A percentile compares a stretch with the other conserved stretches of the same genome.
These are phyloP conservation scores for Harmothoe impar DNA, from an alignment of 2,888 invertebrate genomes.

Conservation along the genomic window DNA sequence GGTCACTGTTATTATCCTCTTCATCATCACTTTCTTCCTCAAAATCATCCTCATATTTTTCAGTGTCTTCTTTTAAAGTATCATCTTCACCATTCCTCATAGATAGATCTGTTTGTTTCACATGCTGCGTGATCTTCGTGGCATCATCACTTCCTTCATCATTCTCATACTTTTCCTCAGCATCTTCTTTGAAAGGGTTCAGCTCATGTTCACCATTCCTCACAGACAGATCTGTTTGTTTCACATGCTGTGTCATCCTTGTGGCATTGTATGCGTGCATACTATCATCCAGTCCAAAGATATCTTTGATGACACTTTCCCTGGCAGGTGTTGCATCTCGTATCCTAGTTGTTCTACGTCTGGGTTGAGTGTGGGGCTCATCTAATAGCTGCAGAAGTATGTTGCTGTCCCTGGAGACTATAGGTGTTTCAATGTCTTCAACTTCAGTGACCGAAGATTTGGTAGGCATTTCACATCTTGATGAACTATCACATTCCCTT, in stretches of 20 bases:
- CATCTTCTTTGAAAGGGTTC: not conserved
- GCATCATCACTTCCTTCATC: too few relatives aligned
- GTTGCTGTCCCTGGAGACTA: not conserved
- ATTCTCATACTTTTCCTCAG: not conserved
- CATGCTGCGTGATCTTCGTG: too few relatives aligned
- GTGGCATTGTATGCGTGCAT: not conserved
- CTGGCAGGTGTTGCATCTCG: not conserved
- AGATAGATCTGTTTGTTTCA: not conserved
- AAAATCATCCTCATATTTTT: not conserved
- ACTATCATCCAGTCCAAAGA: not conserved
- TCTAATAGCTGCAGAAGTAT: not conserved
- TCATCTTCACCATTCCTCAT: not conserved
- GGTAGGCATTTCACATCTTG: too few relatives aligned
- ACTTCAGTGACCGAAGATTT: too few relatives aligned
- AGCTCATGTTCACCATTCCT: not conserved
- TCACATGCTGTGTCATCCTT: not conserved
- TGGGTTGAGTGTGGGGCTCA: not conserved
- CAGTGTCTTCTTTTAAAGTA: not conserved
- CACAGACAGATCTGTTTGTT: not conserved
- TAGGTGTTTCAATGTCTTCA: not conserved
- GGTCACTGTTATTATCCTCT: not conserved
- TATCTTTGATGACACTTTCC: not conserved
- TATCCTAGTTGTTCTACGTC: not conserved
- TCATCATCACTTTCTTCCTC: not conserved
- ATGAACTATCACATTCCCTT: not conserved